Evolutionary conservation across 2,113 vertebrate genomes (phyloP).

Genomic region (Lathamus discolor): DNA sequence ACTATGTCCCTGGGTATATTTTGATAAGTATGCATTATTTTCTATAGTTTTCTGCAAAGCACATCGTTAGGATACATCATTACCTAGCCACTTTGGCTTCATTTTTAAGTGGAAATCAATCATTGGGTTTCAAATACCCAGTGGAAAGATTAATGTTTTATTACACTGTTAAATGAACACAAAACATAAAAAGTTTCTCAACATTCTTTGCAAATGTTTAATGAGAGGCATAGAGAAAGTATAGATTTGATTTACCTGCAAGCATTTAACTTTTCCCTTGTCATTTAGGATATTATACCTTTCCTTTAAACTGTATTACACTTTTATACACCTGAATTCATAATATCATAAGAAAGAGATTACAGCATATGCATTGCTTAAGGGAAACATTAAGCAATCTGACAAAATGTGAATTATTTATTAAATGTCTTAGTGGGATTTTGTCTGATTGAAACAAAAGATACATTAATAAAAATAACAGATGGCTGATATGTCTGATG

Average conservation of each 20-base stretch:
- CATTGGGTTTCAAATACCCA: neutral
- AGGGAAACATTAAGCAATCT: neutral
- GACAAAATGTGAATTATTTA: constrained; percentile 35
- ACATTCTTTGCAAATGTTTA: neutral
- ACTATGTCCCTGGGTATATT: neutral
- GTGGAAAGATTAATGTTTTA: constrained; percentile 5
- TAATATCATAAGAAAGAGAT: neutral
- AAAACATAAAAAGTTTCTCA: neutral
- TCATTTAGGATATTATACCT: neutral
- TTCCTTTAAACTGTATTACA: neutral
- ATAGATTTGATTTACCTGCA: neutral
- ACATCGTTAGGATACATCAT: neutral
- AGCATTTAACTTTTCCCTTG: neutral
- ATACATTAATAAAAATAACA: neutral
- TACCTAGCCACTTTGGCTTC: neutral
- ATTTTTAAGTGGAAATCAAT: neutral
- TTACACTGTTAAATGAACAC: neutral
- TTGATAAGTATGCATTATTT: neutral
- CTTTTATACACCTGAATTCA: neutral
- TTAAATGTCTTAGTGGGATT: neutral
- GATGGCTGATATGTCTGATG: neutral
- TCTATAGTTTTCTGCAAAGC: neutral
- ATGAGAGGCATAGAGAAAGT: neutral
- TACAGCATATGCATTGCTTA: neutral
- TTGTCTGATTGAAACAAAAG: constrained; percentile 16